phyloP scores from a whole-genome alignment of 2,888 invertebrate species.

The Anarsia innoxiella region DNA sequence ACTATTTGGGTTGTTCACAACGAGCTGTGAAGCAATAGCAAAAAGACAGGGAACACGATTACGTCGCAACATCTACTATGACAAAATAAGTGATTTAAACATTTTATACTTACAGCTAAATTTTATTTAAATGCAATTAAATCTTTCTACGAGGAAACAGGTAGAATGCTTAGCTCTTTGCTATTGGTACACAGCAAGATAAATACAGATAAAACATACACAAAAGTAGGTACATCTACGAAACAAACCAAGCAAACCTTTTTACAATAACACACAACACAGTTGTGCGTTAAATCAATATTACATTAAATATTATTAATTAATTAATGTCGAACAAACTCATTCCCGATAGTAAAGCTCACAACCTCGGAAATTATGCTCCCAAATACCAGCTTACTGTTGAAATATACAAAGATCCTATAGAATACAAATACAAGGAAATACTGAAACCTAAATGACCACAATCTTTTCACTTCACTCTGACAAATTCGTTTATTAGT shows the following conservation, averaged over 20 bases:
- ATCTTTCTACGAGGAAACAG: slow-evolving; percentile 40
- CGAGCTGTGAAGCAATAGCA: slow-evolving; percentile 62
- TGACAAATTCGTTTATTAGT: no score
- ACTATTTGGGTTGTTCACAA: slow-evolving; percentile 58
- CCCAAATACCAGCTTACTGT: slow-evolving; percentile 72
- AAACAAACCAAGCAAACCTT: slow-evolving; percentile 67
- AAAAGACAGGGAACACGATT: slow-evolving; percentile 33
- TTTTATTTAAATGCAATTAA: slow-evolving; percentile 63
- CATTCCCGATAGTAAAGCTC: slow-evolving; percentile 71
- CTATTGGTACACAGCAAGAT: slow-evolving; percentile 63
- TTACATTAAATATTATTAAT: slow-evolving; percentile 46
- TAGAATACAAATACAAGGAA: slow-evolving; percentile 23
- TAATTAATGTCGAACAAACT: slow-evolving; percentile 61
- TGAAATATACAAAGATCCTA: slow-evolving; percentile 44
- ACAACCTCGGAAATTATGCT: slow-evolving; percentile 75
- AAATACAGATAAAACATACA: slow-evolving; percentile 58
- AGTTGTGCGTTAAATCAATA: slow-evolving; percentile 62
- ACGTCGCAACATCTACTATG: slow-evolving; percentile 39
- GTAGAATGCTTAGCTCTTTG: slow-evolving; percentile 45
- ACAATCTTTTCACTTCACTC: no score
- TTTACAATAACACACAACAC: slow-evolving; percentile 64
- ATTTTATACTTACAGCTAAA: slow-evolving; percentile 55
- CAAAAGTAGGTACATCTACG: slow-evolving; percentile 59
- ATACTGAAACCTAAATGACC: no score
- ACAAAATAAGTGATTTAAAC: slow-evolving; percentile 42